phyloP scores from a whole-genome alignment of 2,888 invertebrate species.

The Empis stercorea region DNA sequence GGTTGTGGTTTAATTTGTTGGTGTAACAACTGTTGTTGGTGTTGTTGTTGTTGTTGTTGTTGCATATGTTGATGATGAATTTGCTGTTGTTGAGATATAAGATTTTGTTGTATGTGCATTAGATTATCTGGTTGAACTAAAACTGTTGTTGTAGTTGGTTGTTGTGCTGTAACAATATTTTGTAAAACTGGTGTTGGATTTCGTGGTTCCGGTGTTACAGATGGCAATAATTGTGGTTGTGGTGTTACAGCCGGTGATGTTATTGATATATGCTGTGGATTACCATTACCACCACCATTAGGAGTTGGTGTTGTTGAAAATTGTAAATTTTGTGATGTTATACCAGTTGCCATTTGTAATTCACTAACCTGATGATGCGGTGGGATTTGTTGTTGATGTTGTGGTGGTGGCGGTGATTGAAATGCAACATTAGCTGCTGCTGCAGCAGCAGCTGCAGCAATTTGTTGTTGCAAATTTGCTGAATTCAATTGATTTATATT shows the following conservation, averaged over 20 bases:
- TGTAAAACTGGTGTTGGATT: constrained; percentile 26
- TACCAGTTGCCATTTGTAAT: constrained; percentile 16
- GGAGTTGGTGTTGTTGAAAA: constrained; percentile 16
- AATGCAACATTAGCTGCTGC: constrained; percentile 26
- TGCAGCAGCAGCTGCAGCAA: constrained; percentile 27
- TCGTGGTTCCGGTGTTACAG: constrained; percentile 30
- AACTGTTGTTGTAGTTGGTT: constrained; percentile 16
- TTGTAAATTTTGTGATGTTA: constrained; percentile 18
- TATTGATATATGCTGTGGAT: constrained; percentile 9
- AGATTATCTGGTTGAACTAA: constrained; percentile 11
- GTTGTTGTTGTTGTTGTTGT: constrained; percentile 23
- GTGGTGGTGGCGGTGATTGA: constrained; percentile 29
- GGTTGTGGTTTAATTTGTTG: constrained; percentile 1
- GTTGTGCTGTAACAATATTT: constrained; percentile 25
- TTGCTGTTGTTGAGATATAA: constrained; percentile 16
- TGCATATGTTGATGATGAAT: constrained; percentile 11
- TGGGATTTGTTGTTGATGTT: constrained; percentile 5
- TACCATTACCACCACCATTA: constrained; percentile 6
- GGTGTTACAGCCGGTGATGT: constrained; percentile 11
- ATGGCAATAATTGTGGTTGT: constrained; percentile 24
- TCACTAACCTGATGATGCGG: constrained; percentile 14
- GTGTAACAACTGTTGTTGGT: constrained; percentile 19
- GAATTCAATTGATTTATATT: constrained; percentile 34
- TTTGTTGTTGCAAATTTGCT: constrained; percentile 31
- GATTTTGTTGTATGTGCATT: constrained; percentile 21